Base-by-base conservation (phyloP, 2,113 vertebrate species). In the Ammodytes marinus region DNA sequence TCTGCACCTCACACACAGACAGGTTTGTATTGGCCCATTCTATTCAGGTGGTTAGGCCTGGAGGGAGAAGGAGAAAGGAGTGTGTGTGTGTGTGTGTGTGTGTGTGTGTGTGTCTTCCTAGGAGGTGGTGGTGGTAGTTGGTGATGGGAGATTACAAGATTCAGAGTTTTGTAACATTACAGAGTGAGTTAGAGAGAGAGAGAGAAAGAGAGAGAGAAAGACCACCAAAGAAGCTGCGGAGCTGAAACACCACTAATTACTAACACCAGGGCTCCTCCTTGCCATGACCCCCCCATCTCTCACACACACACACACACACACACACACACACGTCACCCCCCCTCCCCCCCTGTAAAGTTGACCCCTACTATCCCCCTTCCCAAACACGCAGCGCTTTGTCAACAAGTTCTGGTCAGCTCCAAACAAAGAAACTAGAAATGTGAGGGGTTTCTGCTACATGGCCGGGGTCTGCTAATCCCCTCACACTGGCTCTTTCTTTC, bases 211-310 rank as follows among this genome's bases (percentile, higher is more conserved):
- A 50, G 94, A 94, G 92, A 92, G 93, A 94, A 91, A 95, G 97
- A 97, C 96, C 96, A 97, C 95, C 95, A 95, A 97, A 97, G 96
- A 96, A 96, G 97, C 94, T 74, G 88, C 75, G 74, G 89, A 95
- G 94, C 94, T 94, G 95, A 96, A 97, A 96, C 93, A 95, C 95
- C 96, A 96, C 97, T 96, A 96, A 97, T 97, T 97, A 97, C 96
- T 95, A 96, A 95, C 96, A 96, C 95, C 91, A 94, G 95, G 95
- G 82, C 95, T 95, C 95, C 95, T 95, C 94, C 94, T 95, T 93
- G 92, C 94, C 91, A 93, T 94, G 95, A 94, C 95, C 93, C 94
- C 92, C 92, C 89, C 91, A 89, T 66, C 75, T 74, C 78, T 19
- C 73, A 49, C 74, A 68, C 72, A 80, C 59, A 45, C 71, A 80